Conservation (phyloP, 2,888 invertebrate species). For the Margaritifera margaritifera region DNA sequence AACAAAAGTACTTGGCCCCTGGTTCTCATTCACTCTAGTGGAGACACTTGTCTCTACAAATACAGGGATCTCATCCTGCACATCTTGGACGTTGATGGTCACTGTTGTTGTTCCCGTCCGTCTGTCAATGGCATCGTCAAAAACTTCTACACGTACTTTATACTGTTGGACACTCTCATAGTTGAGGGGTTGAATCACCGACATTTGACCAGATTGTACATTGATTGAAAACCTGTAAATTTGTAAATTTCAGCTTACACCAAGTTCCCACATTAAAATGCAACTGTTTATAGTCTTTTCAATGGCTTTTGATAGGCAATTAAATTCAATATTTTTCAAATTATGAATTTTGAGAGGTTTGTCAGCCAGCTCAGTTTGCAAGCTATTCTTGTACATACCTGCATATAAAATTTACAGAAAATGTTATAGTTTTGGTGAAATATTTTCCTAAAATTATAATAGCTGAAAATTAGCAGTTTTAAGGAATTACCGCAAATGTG, state of each 20-base stretch:
- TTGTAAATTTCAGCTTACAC: constrained; percentile 5
- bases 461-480: too few relatives aligned
- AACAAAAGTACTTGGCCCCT: constrained; percentile 24
- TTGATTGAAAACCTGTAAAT: constrained; percentile 51
- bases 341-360: too few relatives aligned
- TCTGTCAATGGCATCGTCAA: constrained; percentile 42
- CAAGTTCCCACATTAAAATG: constrained; percentile 9
- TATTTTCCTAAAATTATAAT: constrained; percentile 7
- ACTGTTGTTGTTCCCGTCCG: constrained; percentile 55
- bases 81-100: constrained; percentile 57
- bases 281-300: not conserved
- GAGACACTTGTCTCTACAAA: constrained; percentile 52
- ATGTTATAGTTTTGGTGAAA: constrained; percentile 23
- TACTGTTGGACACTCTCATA: constrained; percentile 44
- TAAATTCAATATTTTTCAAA: too few relatives aligned
- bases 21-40: constrained; percentile 47
- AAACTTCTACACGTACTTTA: constrained; percentile 46
- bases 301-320: too few relatives aligned
- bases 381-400: not conserved
- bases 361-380: not conserved
- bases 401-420: constrained; percentile 33
- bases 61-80: constrained; percentile 61
- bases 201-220: constrained; percentile 48
- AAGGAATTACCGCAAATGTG: too few relatives aligned
- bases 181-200: constrained; percentile 47